phyloP scores from a whole-genome alignment of 2,797 vertebrate species.

The Hemibagrus guttatus region DNA sequence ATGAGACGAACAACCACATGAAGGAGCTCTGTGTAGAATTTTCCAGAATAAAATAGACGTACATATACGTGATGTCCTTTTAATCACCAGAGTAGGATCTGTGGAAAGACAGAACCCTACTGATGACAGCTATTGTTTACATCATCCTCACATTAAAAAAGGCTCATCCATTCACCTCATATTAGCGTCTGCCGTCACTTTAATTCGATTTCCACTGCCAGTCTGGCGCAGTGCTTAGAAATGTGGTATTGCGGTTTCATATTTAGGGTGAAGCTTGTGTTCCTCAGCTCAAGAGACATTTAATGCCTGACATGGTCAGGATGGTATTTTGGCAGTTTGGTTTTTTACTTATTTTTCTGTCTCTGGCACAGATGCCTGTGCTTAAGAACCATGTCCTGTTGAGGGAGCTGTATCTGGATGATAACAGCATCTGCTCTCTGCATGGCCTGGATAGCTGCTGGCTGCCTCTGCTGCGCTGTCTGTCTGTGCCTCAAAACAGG shows the following conservation, averaged over 20 bases:
- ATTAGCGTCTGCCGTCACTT: slow-evolving; percentile 36
- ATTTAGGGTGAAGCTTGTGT: slow-evolving; percentile 39
- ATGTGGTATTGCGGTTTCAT: slow-evolving; percentile 35
- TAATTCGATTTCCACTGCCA: slow-evolving; percentile 49
- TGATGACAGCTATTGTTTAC: slow-evolving; percentile 49
- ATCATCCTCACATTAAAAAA: slow-evolving; percentile 46
- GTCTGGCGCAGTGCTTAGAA: slow-evolving; percentile 26
- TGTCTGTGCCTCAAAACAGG: slow-evolving; percentile 87
- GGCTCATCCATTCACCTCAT: slow-evolving; percentile 31
- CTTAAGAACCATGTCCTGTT: slow-evolving; percentile 91
- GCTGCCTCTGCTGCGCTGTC: slow-evolving; percentile 84
- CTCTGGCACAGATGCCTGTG: slow-evolving; percentile 50
- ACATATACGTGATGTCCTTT: slow-evolving; percentile 20
- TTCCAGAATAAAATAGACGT: slow-evolving; percentile 15
- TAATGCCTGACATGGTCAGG: slow-evolving; percentile 37
- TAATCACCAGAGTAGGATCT: slow-evolving; percentile 12
- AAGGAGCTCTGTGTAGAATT: slow-evolving; percentile 22
- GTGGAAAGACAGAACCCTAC: slow-evolving; percentile 5
- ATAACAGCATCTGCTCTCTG: slow-evolving; percentile 86
- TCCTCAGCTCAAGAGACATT: slow-evolving; percentile 41
- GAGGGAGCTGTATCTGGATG: slow-evolving; percentile 84
- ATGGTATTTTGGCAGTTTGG: slow-evolving; percentile 40
- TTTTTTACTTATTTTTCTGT: slow-evolving; percentile 22
- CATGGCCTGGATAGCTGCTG: slow-evolving; percentile 77
- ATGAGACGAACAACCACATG: slow-evolving; percentile 35